Percentiles rank a stretch among this genome's conserved stretches.
These are phyloP conservation scores for Apodemus sylvaticus DNA, from an alignment of 2,113 vertebrate species.

Conservation along the genomic window DNA sequence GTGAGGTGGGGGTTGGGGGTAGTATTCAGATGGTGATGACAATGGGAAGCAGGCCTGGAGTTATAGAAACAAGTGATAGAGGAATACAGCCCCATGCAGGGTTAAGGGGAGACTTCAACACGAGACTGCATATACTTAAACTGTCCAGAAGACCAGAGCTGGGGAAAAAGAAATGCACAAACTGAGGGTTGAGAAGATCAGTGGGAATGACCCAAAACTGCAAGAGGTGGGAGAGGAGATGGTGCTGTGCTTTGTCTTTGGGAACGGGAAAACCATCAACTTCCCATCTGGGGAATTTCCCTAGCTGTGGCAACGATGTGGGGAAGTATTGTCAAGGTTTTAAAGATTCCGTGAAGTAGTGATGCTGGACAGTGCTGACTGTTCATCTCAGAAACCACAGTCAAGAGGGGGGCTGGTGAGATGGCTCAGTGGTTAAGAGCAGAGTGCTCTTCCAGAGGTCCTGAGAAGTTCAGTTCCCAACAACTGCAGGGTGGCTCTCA, in stretches of 20 bases:
- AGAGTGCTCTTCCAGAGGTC: too few relatives aligned
- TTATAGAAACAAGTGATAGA: background rate
- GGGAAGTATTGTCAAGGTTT: background rate
- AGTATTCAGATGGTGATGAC: background rate
- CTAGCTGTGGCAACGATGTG: background rate
- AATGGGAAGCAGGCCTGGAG: background rate
- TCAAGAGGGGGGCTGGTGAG: background rate
- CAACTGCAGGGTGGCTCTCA: too few relatives aligned
- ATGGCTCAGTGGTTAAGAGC: background rate
- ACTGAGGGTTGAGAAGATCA: background rate
- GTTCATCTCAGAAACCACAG: background rate
- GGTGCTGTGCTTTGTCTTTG: background rate
- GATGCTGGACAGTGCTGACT: too few relatives aligned
- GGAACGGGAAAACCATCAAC: background rate
- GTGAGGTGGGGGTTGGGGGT: background rate
- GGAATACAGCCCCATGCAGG: background rate
- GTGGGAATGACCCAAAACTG: background rate
- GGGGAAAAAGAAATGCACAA: too few relatives aligned
- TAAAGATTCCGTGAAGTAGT: background rate
- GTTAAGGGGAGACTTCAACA: background rate
- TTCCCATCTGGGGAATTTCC: background rate
- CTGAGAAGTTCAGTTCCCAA: too few relatives aligned
- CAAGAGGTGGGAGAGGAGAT: background rate
- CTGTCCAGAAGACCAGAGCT: background rate
- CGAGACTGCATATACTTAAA: background rate